phyloP scores from a whole-genome alignment of 2,797 vertebrate species.

The Lacerta bilineata region DNA sequence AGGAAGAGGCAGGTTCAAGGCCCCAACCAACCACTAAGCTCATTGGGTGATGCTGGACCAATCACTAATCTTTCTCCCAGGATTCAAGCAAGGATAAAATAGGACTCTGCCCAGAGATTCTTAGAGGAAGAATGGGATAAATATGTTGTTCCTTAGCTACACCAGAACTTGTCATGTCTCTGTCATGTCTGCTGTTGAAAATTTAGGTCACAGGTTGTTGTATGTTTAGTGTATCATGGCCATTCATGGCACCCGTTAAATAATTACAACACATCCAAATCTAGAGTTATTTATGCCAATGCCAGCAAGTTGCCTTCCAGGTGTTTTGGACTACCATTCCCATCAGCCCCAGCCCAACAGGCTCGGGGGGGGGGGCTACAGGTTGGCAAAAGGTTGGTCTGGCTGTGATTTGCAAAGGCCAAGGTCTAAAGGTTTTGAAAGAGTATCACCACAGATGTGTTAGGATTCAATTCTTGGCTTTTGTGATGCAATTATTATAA shows the following conservation, averaged over 20 bases:
- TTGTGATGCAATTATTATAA: rapidly evolving
- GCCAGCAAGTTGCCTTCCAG: too few relatives aligned
- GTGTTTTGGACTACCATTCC: too few relatives aligned
- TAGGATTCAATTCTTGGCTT: background rate
- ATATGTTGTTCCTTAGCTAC: background rate
- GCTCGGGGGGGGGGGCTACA: too few relatives aligned
- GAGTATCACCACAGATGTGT: background rate
- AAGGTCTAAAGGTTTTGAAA: background rate
- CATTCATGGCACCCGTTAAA: background rate
- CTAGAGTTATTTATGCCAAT: too few relatives aligned
- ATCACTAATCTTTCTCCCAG: background rate
- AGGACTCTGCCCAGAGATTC: background rate
- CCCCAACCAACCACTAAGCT: background rate
- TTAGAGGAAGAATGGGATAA: background rate
- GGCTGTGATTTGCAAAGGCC: background rate
- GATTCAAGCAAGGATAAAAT: background rate
- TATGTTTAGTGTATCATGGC: background rate
- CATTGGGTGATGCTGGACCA: background rate
- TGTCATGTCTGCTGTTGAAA: background rate
- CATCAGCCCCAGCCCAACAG: too few relatives aligned
- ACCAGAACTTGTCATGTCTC: background rate
- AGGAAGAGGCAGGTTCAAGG: background rate
- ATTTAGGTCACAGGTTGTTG: background rate
- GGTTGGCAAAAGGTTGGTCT: too few relatives aligned
- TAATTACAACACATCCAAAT: too few relatives aligned